Percentiles rank a stretch among this genome's conserved stretches.
Conservation (phyloP, 2,888 invertebrate species). For the Orthonevra nobilis region DNA sequence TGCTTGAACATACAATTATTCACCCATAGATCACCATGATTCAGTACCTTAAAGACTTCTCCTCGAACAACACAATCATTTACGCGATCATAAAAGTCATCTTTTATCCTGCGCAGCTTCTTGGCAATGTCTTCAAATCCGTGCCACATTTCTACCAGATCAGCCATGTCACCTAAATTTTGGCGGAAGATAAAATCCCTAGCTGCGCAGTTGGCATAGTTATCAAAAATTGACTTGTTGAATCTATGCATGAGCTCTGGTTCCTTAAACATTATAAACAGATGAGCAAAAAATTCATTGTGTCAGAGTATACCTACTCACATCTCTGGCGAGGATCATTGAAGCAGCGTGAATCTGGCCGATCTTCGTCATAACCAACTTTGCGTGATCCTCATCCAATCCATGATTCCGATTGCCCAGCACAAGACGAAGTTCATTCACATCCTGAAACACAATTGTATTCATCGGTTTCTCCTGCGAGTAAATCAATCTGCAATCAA, state of each 20-base stretch:
- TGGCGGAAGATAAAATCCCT: conserved; percentile 48
- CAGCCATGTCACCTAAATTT: conserved; percentile 58
- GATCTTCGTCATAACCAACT: conserved; percentile 80
- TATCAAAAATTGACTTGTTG: conserved; percentile 48
- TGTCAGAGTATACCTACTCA: conserved; percentile 14
- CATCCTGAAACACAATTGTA: conserved; percentile 71
- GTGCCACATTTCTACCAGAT: conserved; percentile 57
- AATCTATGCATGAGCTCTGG: conserved; percentile 58
- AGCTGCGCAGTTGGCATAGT: background rate
- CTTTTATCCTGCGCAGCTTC: conserved; percentile 47
- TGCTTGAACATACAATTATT: conserved; percentile 80
- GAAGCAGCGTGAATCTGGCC: conserved; percentile 81
- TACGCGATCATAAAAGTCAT: conserved; percentile 40
- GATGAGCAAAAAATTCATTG: background rate
- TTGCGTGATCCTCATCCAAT: conserved; percentile 80
- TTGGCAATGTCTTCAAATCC: conserved; percentile 58
- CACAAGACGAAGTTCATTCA: conserved; percentile 75
- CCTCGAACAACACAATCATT: background rate
- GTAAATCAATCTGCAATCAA: conserved; percentile 43
- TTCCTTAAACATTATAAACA: conserved; percentile 27
- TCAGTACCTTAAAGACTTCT: conserved; percentile 77
- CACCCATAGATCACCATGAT: conserved; percentile 80
- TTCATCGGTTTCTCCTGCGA: conserved; percentile 37
- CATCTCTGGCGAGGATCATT: conserved; percentile 81
- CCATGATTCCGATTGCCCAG: conserved; percentile 80